A percentile compares a stretch with the other conserved stretches of the same genome.
Conservation (phyloP, 2,113 vertebrate genomes). For the Dryoscopus gambensis region DNA sequence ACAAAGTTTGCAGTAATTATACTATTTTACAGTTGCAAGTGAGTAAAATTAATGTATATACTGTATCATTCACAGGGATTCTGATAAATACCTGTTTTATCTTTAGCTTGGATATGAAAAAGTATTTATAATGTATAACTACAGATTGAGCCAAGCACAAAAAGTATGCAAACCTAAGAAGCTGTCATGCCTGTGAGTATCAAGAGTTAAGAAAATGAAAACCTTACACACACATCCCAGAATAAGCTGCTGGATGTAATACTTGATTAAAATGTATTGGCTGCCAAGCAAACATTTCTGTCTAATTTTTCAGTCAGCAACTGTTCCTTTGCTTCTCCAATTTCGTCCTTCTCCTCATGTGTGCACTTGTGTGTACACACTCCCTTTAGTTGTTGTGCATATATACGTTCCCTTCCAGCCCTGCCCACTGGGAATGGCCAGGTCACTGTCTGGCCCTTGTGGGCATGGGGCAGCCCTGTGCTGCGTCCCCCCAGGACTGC, state of each 20-base stretch:
- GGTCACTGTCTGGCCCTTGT: not conserved
- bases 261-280: not conserved
- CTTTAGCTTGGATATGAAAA: not conserved
- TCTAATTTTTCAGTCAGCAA: not conserved
- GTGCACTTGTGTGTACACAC: not conserved
- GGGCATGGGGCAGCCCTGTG: not conserved
- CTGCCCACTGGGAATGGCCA: not conserved
- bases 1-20: not conserved
- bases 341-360: not conserved
- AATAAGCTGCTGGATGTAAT: not conserved
- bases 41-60: not conserved
- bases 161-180: not conserved
- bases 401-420: no score
- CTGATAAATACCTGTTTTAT: not conserved
- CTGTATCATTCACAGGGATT: not conserved
- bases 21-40: not conserved
- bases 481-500: accelerated
- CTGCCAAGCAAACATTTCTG: not conserved
- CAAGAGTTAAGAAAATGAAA: not conserved
- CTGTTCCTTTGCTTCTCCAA: not conserved
- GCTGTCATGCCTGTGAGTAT: not conserved
- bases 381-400: not conserved
- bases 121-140: not conserved
- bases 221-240: not conserved
- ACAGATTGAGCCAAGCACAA: not conserved